Conservation (phyloP, 1,140 invertebrate species). For the Chlorops oryzae region DNA sequence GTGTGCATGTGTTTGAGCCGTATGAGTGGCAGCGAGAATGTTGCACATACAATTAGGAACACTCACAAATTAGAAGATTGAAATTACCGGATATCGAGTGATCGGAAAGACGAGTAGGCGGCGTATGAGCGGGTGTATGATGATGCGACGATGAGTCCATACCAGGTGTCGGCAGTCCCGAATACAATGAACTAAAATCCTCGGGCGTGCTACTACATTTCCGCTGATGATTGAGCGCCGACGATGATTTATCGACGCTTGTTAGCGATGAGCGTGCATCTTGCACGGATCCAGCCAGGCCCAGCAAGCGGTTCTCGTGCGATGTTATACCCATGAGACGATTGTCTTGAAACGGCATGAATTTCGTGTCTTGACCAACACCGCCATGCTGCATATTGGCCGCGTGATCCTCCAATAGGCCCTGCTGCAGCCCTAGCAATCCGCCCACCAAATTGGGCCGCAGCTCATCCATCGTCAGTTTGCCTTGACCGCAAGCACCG, state of each 20-base stretch:
- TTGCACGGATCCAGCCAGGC: constrained; percentile 42
- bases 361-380: constrained; percentile 44
- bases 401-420: constrained; percentile 71
- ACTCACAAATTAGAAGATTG: too few relatives aligned
- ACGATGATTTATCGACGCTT: constrained; percentile 49
- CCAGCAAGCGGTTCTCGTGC: constrained; percentile 48
- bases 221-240: constrained; percentile 52
- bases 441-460: constrained; percentile 72
- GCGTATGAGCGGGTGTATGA: constrained; percentile 58
- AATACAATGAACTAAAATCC: constrained; percentile 71
- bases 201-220: constrained; percentile 76
- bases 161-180: constrained; percentile 50
- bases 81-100: constrained; percentile 46
- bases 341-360: constrained; percentile 52
- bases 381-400: constrained; percentile 47
- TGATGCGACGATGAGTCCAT: constrained; percentile 48
- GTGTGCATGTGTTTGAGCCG: too few relatives aligned
- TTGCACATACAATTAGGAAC: too few relatives aligned
- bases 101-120: constrained; percentile 50
- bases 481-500: constrained; percentile 58
- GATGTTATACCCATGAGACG: constrained; percentile 48
- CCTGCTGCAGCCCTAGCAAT: constrained; percentile 63
- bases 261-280: constrained; percentile 47
- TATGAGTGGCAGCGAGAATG: too few relatives aligned
- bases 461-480: constrained; percentile 67